These are phyloP conservation scores for Neosilurus hyrtlii DNA, from an alignment of 2,797 vertebrate genomes.

Conservation along the genomic window DNA sequence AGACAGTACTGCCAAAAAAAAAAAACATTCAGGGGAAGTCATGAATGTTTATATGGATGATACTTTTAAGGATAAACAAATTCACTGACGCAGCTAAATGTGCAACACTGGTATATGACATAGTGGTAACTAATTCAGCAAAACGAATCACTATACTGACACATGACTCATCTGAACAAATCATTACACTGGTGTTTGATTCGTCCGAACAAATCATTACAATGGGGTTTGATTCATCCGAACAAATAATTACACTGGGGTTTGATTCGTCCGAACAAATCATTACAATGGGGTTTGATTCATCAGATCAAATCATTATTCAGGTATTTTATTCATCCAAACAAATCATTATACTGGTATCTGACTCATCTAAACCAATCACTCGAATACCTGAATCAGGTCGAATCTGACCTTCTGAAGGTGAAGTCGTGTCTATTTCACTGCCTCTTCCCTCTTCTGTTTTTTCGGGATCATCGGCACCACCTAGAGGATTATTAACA, in stretches of 20 bases:
- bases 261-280: no score
- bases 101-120: background rate
- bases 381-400: slow-evolving; percentile 61
- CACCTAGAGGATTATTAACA: slow-evolving; percentile 53
- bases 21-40: no score
- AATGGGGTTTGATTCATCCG: background rate
- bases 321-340: background rate
- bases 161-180: background rate
- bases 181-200: background rate
- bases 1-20: no score
- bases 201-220: background rate
- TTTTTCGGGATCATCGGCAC: slow-evolving; percentile 68
- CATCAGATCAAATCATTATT: no score
- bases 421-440: slow-evolving; percentile 61
- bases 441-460: slow-evolving; percentile 61
- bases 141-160: background rate
- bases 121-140: background rate
- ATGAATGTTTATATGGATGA: background rate
- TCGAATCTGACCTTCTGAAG: slow-evolving; percentile 59
- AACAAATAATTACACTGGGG: background rate
- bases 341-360: background rate
- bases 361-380: background rate
- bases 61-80: background rate
- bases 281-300: no score
- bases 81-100: background rate